A percentile compares a stretch with the other conserved stretches of the same genome.
Conservation (phyloP, 2,888 invertebrate genomes). For the Hirtodrosophila alboralis region DNA sequence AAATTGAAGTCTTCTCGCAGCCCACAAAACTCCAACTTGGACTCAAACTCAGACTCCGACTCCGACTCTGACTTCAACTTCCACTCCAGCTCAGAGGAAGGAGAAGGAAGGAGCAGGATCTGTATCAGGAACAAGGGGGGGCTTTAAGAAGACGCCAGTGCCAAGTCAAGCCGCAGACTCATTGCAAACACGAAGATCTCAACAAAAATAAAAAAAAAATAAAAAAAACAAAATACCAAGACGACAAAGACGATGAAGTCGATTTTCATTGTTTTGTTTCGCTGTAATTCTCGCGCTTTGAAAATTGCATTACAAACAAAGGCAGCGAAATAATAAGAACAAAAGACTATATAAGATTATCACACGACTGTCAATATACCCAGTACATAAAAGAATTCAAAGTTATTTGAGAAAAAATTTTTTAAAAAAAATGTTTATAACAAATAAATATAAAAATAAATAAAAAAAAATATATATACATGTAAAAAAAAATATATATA, state of each 20-base stretch:
- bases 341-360: background rate
- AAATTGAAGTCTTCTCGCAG: slow-evolving; percentile 71
- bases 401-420: background rate
- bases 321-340: slow-evolving; percentile 45
- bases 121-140: slow-evolving; percentile 10
- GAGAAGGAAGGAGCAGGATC: no score
- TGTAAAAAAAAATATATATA: no score
- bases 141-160: slow-evolving; percentile 52
- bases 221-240: slow-evolving; percentile 7
- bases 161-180: slow-evolving; percentile 65
- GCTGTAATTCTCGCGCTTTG: slow-evolving; percentile 79
- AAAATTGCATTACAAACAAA: slow-evolving; percentile 80
- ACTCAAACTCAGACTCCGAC: slow-evolving; percentile 24
- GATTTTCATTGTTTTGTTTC: slow-evolving; percentile 76
- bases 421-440: background rate
- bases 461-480: no score
- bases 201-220: slow-evolving; percentile 1
- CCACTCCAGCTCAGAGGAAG: slow-evolving; percentile 13
- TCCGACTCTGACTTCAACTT: slow-evolving; percentile 11
- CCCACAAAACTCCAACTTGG: slow-evolving; percentile 28
- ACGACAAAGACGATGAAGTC: slow-evolving; percentile 42
- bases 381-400: background rate
- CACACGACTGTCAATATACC: slow-evolving; percentile 29
- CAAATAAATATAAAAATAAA: no score
- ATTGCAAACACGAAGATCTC: slow-evolving; percentile 57